Percentiles rank a stretch among this genome's conserved stretches.
Conservation (phyloP, 2,113 vertebrate species). For the Planiliza haematocheilus region DNA sequence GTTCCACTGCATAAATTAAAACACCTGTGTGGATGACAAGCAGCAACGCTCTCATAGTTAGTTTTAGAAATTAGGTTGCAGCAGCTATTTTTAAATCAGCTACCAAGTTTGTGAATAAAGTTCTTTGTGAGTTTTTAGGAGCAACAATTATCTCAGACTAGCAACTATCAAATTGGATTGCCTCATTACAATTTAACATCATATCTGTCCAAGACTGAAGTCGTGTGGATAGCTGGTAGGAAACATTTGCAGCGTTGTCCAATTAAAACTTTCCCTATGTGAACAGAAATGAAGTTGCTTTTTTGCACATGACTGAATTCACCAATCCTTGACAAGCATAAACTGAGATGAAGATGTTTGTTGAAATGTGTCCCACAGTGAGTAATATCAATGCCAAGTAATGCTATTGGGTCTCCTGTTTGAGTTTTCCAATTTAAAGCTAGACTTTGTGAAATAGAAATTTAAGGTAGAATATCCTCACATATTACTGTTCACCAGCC, state of each 20-base stretch:
- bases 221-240: too few species aligned
- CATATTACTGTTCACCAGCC: too few species aligned
- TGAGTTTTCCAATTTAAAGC: too few species aligned
- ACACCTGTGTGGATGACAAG: neutral
- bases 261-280: neutral
- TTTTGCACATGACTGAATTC: too few species aligned
- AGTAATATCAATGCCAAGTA: too few species aligned
- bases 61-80: neutral
- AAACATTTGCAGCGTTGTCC: neutral
- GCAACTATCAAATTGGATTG: neutral
- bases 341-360: too few species aligned
- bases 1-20: neutral
- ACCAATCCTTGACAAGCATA: too few species aligned
- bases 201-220: too few species aligned
- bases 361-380: too few species aligned
- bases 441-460: too few species aligned
- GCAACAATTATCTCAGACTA: neutral
- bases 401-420: too few species aligned
- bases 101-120: neutral
- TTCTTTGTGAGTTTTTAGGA: neutral
- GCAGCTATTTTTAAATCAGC: neutral
- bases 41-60: neutral
- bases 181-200: neutral
- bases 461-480: too few species aligned
- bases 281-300: neutral